Evolutionary conservation across 2,113 vertebrate species (phyloP).

Genomic region (Corvus hawaiiensis): DNA sequence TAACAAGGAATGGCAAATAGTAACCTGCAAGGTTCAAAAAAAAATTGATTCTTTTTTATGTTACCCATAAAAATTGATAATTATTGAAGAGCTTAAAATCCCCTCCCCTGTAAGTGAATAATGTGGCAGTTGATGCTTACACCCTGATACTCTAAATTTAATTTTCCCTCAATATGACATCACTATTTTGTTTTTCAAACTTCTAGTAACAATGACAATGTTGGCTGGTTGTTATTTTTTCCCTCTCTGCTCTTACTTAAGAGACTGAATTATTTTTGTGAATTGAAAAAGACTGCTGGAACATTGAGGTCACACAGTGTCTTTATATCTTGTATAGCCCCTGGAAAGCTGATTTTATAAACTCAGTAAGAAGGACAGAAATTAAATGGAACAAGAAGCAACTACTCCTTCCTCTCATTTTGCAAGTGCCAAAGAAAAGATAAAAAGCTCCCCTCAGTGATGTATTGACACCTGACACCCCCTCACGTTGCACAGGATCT

Average conservation of each 20-base stretch:
- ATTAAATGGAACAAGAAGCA: neutral
- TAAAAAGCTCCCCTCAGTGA: neutral
- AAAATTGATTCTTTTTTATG: neutral
- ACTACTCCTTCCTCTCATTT: neutral
- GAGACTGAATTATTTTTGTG: neutral
- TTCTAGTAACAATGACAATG: neutral
- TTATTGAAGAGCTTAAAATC: neutral
- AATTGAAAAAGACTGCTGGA: neutral
- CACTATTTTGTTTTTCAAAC: neutral
- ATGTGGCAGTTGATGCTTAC: neutral
- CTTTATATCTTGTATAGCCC: neutral
- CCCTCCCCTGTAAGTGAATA: neutral
- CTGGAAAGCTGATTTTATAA: neutral
- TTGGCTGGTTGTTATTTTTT: neutral
- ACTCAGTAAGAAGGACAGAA: neutral
- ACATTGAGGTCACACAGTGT: neutral
- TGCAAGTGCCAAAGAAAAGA: neutral
- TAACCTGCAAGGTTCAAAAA: neutral
- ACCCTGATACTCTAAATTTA: neutral
- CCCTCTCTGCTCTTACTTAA: neutral
- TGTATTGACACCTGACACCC: neutral
- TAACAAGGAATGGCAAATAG: neutral
- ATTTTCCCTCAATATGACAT: neutral
- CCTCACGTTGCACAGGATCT: neutral
- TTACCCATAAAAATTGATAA: neutral